Evolutionary conservation across 2,888 invertebrate genomes (phyloP).

Genomic region (Tipula lateralis): DNA sequence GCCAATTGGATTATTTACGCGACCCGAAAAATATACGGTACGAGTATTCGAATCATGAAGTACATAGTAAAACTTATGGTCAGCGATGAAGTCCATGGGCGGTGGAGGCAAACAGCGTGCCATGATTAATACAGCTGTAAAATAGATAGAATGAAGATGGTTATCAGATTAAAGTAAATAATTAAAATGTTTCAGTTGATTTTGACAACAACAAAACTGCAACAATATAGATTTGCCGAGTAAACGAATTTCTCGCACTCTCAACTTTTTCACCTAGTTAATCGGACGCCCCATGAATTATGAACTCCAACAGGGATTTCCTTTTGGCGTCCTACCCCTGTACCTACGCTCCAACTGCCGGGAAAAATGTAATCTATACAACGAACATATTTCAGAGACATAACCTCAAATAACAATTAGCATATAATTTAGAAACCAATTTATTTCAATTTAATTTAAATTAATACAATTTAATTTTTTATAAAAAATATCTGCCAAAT

Average conservation of each 20-base stretch:
- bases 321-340: too few relatives aligned
- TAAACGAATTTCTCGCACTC: too few relatives aligned
- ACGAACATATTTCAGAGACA: too few relatives aligned
- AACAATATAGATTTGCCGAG: too few relatives aligned
- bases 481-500: too few relatives aligned
- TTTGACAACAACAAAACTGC: neutral
- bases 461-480: neutral
- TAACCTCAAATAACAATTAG: too few relatives aligned
- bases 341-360: too few relatives aligned
- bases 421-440: neutral
- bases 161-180: too few relatives aligned
- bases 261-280: neutral
- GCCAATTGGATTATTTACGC: neutral
- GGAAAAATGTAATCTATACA: too few relatives aligned
- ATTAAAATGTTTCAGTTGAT: too few relatives aligned
- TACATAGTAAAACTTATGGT: conserved; percentile 2
- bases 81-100: neutral
- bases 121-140: neutral
- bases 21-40: neutral
- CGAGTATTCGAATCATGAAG: neutral
- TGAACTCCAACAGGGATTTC: neutral
- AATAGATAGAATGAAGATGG: too few relatives aligned
- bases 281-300: neutral
- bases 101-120: neutral
- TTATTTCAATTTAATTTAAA: neutral